Evolutionary conservation across 1,140 invertebrate genomes (phyloP), one percentile per base, ranked within the genome.

Genomic region (Danaus plexippus): DNA sequence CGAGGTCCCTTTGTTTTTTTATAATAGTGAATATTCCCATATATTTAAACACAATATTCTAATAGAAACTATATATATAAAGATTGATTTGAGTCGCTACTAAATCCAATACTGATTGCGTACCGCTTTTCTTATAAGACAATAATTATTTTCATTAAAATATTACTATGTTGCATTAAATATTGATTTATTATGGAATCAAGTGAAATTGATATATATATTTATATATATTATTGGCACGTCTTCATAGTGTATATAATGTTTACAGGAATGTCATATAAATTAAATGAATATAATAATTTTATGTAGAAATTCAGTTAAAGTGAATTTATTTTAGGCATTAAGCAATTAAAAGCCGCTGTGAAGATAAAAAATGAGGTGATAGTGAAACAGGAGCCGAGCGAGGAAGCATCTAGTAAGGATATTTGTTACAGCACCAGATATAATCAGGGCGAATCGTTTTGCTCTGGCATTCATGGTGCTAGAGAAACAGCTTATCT

Each of bases 331-430:
- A 52, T 71, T 67, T 48, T 73, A 82, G 79, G 74, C 55, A 70
- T 66, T 66, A 61, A 59, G 10, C 53, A 67, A 54, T 62, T 51
- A 2, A 75, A 75, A 61, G 48, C 64, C 5, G 56, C 60, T 0
- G 64, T 76, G 49, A 75, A 75, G 60, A 68, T 80, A 11, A 84
- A 81, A 64, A 66, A 75, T 47, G 78, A 81, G 57, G 69, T 81
- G 52, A 52, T 75, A 4, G 64, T 84, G 40, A 84, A 84, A 63
- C 52, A 54, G 12, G 80, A 84, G 53, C 78, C 77, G 6, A 57
- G 49, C 1, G 78, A 75, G n/a, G 71, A 75, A 41, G 44, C 42
- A 10, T 66, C 72, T 46, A 66, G 71, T 80, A 77, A 78, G 74
- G 42, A 49, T 57, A 43, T 42, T 13, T 56, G 42, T 56, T 43